Base-by-base conservation (phyloP, 2,113 vertebrate species). In the Cyprinus carpio region DNA sequence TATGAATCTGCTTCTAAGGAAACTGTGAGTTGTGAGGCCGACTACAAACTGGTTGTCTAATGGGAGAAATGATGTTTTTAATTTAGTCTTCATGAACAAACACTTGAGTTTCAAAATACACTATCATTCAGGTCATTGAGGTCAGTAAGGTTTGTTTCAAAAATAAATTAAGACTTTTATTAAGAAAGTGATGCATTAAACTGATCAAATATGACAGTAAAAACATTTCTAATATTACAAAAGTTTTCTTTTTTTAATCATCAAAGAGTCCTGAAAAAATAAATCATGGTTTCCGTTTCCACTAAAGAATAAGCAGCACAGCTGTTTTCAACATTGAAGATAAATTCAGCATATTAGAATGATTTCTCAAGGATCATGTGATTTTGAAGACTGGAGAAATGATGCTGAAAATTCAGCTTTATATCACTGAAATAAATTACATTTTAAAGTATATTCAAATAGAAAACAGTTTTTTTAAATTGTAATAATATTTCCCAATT, bases 1-100 rank as follows among this genome's bases (percentile, higher is more conserved):
- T 80, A 37, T 60, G 34, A 25, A 80, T 58, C 51, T n/a, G 75
- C 27, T 78, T 58, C 75, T 58, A 58, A 56, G 75, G 29, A 78
- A 78, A 78, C 27, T 56, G 8, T 56, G 75, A 77, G 56, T 62
- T 15, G 16, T 13, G 29, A 58, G 20, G 15, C 1, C 4, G 29
- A 67, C 49, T 12, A 8, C 18, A 34, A 77, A 77, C 75, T 31
- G 25, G 25, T 31, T 54, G 46, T 54, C 9, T 18, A 29, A 76
- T 11, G 7, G 12, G 8, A 37, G 8, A 69, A 69, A 12, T 23
- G n/a, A n/a, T 23, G 1, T 40, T 20, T 56, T 20, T 58, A 23
- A 5, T 11, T 10, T 1, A 34, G 9, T 69, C 7, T 69, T 18
- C 7, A 4, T 58, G 20, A 58, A 34, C 29, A 20, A 20, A 69